phyloP scores from a whole-genome alignment of 1,140 invertebrate species.

The Cecropterus lyciades region DNA sequence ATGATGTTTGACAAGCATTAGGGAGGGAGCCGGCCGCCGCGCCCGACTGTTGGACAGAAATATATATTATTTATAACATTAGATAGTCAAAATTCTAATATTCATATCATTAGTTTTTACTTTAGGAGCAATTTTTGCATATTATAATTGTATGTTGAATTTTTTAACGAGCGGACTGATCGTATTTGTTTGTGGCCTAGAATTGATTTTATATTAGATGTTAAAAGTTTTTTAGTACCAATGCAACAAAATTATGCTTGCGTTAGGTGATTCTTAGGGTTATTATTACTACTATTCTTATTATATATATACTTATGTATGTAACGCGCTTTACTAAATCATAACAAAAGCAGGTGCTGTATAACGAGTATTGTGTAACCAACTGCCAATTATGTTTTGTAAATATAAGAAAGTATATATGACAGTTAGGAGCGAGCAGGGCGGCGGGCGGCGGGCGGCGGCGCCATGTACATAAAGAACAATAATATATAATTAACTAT shows the following conservation, averaged over 20 bases:
- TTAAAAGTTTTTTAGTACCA: conserved; percentile 48
- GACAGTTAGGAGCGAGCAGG: conserved; percentile 55
- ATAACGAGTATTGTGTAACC: conserved; percentile 56
- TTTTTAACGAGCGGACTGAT: conserved; percentile 59
- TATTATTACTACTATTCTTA: conserved; percentile 39
- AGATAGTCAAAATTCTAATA: conserved; percentile 82
- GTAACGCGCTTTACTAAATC: conserved; percentile 68
- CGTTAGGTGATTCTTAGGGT: conserved; percentile 57
- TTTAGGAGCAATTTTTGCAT: conserved; percentile 74
- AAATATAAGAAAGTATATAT: conserved; percentile 76
- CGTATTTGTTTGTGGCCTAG: conserved; percentile 68
- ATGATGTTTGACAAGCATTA: conserved; percentile 54
- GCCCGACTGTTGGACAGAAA: conserved; percentile 43
- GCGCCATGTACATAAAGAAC: conserved; percentile 76
- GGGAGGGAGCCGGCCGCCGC: conserved; percentile 35
- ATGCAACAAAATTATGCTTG: conserved; percentile 51
- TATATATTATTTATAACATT: conserved; percentile 66
- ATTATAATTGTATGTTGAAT: conserved; percentile 61
- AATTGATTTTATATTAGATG: conserved; percentile 64
- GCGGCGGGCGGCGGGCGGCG: conserved; percentile 60
- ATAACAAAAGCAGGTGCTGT: conserved; percentile 72
- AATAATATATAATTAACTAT: conserved; percentile 73
- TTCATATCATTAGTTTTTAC: conserved; percentile 83
- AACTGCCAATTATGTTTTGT: conserved; percentile 75
- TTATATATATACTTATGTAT: conserved; percentile 40